A percentile compares a stretch with the other conserved stretches of the same genome.
These are phyloP conservation scores for Chanos chanos DNA, from an alignment of 2,797 vertebrate species.

Conservation along the genomic window DNA sequence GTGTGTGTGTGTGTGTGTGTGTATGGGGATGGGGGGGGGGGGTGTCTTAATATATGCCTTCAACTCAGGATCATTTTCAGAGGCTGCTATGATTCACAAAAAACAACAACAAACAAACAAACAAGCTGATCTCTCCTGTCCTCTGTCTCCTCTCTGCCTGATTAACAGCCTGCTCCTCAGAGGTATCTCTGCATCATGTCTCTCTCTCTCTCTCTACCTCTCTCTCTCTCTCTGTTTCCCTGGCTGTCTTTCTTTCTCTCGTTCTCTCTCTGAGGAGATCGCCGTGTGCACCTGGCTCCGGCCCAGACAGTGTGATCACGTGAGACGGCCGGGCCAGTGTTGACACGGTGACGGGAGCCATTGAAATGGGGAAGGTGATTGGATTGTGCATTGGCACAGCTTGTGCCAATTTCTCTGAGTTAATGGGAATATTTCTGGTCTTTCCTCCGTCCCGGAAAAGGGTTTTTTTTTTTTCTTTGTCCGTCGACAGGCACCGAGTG, in stretches of 20 bases:
- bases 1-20: neutral
- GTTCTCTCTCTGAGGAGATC: conserved; percentile 38
- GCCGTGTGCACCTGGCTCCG: conserved; percentile 36
- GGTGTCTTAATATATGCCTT: too few relatives aligned
- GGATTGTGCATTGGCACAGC: conserved; percentile 59
- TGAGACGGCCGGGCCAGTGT: conserved; percentile 4
- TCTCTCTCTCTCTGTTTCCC: neutral
- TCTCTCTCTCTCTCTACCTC: conserved; percentile 15
- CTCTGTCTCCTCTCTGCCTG: neutral
- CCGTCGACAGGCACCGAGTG: conserved; percentile 6
- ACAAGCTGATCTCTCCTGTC: too few relatives aligned
- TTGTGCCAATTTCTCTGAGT: conserved; percentile 68
- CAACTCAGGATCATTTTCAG: too few relatives aligned
- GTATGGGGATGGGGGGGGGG: neutral
- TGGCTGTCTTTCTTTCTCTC: neutral
- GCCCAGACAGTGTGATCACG: too few relatives aligned
- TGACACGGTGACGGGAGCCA: conserved; percentile 27
- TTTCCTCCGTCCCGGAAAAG: conserved; percentile 7
- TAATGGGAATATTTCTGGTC: conserved; percentile 57
- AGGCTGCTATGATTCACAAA: too few relatives aligned
- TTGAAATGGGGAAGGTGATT: conserved; percentile 53
- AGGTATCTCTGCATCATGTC: neutral
- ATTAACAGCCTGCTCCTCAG: too few relatives aligned
- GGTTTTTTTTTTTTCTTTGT: conserved; percentile 19
- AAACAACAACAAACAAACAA: too few relatives aligned